Evolutionary conservation across 2,888 invertebrate genomes (phyloP), one percentile per base, ranked within the genome.

Genomic region (Lasioglossum calceatum): DNA sequence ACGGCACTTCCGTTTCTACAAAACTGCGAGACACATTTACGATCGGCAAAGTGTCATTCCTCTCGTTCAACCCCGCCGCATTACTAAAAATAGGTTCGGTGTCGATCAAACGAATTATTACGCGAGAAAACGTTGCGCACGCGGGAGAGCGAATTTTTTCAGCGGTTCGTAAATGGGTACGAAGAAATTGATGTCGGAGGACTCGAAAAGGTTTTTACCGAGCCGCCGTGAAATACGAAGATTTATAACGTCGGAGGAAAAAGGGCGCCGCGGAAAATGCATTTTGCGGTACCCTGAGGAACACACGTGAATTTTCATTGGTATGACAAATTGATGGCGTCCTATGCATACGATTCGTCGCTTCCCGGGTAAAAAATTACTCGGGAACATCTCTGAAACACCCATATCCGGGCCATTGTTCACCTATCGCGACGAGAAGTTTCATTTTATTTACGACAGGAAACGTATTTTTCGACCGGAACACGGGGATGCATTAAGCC

Each of bases 261-360:
- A 58, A 72, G 42, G 27, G 23, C 42, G 42, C 23, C 7, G 50
- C 19, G 16, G 77, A 54, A 73, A 77, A 67, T 77, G 58, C 74
- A 58, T 77, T 76, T 54, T n/a, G 3, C 61, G 50, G 19, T 72
- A 50, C 64, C 39, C 36, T 50, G 76, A 58, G 77, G 74, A 70
- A 54, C 75, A 44, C 71, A 23, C 44, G 70, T 78, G 78, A 81
- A 72, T 78, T 78, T 78, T 77, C 78, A 82, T 58, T 72, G 58
- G 42, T 19, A 61, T 73, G 82, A 82, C 64, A 82, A 82, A 82
- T 82, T 77, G 72, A 77, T 73, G 61, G 61, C 72, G 23, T 32
- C 32, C 58, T 72, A 72, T 79, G 58, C 80, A n/a, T 23, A 74
- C 80, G 74, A 80, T 80, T 81, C 75, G 47, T 54, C 71, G 76